Evolutionary conservation across 2,888 invertebrate species (phyloP).

Genomic region (Apantesis nais): DNA sequence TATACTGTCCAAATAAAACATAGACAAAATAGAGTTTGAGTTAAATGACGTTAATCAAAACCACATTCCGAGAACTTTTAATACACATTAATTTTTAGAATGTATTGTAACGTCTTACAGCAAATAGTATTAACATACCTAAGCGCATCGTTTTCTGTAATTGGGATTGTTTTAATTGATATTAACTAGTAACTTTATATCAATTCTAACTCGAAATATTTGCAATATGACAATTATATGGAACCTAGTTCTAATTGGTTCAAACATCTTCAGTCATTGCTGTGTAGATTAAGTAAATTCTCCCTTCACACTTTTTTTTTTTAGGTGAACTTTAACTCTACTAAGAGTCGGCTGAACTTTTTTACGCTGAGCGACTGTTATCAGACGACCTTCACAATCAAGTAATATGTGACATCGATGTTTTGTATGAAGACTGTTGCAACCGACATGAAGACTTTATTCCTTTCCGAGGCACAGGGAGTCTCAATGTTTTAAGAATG

Average conservation of each 20-base stretch:
- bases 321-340: no score
- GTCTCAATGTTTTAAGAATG: no score
- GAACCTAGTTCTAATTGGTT: not conserved
- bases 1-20: constrained; percentile 84
- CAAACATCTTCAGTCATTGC: not conserved
- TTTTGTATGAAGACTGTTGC: no score
- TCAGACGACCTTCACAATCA: no score
- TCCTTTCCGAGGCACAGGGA: no score
- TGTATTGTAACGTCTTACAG: not conserved
- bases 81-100: not conserved
- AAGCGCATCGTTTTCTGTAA: not conserved
- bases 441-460: no score
- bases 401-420: no score
- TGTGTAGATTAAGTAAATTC: no score
- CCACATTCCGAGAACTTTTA: constrained; percentile 9
- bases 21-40: constrained; percentile 67
- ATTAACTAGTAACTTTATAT: not conserved
- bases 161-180: not conserved
- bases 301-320: no score
- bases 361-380: no score
- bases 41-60: constrained; percentile 39
- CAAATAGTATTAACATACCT: not conserved
- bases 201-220: not conserved
- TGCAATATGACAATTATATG: no score
- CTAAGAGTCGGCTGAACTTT: no score